Base-by-base conservation (phyloP, 2,113 vertebrate species). In the Coreoperca whiteheadi region DNA sequence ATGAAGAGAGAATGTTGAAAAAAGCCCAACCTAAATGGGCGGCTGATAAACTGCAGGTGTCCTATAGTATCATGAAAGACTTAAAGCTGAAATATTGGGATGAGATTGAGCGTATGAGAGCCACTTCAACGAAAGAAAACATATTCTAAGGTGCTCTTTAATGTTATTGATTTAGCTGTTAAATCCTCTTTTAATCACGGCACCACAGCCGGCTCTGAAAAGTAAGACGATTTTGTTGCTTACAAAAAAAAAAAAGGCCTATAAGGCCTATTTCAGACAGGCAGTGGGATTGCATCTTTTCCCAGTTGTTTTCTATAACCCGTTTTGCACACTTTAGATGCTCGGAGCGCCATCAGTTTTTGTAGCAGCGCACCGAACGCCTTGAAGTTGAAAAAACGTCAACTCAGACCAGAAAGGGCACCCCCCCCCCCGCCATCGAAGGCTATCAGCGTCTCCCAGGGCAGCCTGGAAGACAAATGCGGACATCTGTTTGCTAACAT, bases 41-140 rank as follows among this genome's bases (percentile, higher is more conserved):
- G 15, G 51, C 60, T 87, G 74, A 85, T 76, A 46, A 88, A 82
- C 34, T 75, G 30, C 15, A 53, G 46, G 37, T 66, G 50, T 77
- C 57, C 28, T 2, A 84, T 16, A 74, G 50, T 72, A 70, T 87
- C 69, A 86, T 57, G 28, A 76, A 80, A 63, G 43, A 70, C 50
- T 39, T 76, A 59, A 74, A 50, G 79, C 53, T 79, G 46, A 85
- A 78, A 87, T 82, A 74, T 80, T 74, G 79, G 60, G 63, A 79
- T 37, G 54, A 72, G 32, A 59, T 14, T 68, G 11, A 63, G 32
- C 66, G 51, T 23, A 46, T 20, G 51, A 37, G 25, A 79, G 11
- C 15, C 43, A 46, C 43, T 72, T 70, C 9, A 51, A 82, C 71
- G 60, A 56, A 30, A 60, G 67, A 20, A 12, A 20, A 43, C 43